phyloP scores from a whole-genome alignment of 2,888 invertebrate genomes.

The Eretmocerus hayati region DNA sequence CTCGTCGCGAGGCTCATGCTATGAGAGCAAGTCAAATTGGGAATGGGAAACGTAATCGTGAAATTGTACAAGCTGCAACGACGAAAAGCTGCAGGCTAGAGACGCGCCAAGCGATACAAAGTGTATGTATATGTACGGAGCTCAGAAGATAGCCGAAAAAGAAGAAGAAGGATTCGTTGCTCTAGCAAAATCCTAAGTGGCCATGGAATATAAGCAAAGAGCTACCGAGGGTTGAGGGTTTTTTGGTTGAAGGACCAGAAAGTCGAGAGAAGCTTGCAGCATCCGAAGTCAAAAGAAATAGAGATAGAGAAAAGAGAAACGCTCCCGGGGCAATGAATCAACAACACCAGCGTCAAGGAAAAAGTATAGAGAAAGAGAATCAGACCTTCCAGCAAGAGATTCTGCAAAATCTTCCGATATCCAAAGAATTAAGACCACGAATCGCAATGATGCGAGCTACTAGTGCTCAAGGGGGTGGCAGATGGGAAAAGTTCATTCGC shows the following conservation, averaged over 20 bases:
- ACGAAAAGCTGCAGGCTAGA: too few species aligned
- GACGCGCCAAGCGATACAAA: too few species aligned
- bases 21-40: constrained; percentile 4
- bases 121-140: too few species aligned
- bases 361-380: too few species aligned
- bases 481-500: constrained; percentile 11
- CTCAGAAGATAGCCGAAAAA: too few species aligned
- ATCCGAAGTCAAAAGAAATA: too few species aligned
- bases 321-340: constrained; percentile 14
- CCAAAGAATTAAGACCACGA: too few species aligned
- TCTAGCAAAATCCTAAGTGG: constrained; percentile 1
- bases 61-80: not conserved
- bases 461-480: not conserved
- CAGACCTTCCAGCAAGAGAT: too few species aligned
- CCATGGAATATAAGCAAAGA: constrained; percentile 14
- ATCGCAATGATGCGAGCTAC: too few species aligned
- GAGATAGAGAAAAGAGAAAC: too few species aligned
- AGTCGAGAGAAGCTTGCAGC: constrained; percentile 5
- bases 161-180: constrained; percentile 2
- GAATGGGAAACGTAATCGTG: not conserved
- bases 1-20: too few species aligned
- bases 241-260: constrained; percentile 1
- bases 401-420: too few species aligned
- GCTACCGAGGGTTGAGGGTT: not conserved
- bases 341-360: constrained; percentile 8